Percentiles rank a stretch among this genome's conserved stretches.
Evolutionary conservation across 2,113 vertebrate genomes (phyloP).

Genomic region (Morone chrysops): DNA sequence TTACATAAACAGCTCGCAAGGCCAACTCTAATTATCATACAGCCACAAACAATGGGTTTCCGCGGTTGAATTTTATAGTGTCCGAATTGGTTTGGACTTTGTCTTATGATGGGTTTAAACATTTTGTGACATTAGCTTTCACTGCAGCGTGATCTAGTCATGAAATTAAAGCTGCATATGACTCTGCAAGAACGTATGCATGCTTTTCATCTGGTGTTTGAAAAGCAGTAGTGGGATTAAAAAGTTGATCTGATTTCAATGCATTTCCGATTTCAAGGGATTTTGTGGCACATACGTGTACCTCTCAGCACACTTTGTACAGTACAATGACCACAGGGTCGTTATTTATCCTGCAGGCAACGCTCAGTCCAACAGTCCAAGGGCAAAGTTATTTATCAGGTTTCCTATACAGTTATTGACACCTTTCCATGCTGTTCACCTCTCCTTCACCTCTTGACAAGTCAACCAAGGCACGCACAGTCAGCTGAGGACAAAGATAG

Average conservation of each 20-base stretch:
- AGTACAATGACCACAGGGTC: background rate
- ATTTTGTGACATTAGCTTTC: slow-evolving; percentile 31
- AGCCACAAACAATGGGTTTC: slow-evolving; percentile 65
- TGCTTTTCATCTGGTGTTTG: background rate
- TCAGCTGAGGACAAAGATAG: background rate
- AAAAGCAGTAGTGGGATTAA: slow-evolving; percentile 33
- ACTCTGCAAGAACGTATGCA: background rate
- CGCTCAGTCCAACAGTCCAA: slow-evolving; percentile 13
- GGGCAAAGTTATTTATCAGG: slow-evolving; percentile 23
- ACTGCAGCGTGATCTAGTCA: background rate
- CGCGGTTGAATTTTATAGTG: slow-evolving; percentile 64
- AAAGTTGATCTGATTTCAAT: slow-evolving; percentile 48
- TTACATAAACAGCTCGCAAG: slow-evolving; percentile 78
- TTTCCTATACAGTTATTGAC: background rate
- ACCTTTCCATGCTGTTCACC: slow-evolving; percentile 8
- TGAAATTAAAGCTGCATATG: slow-evolving; percentile 12
- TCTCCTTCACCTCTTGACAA: slow-evolving; percentile 17
- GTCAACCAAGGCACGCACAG: background rate
- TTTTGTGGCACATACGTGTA: background rate
- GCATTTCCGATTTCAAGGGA: slow-evolving; percentile 14
- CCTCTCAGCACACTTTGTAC: background rate
- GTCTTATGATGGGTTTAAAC: slow-evolving; percentile 54
- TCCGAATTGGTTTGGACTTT: slow-evolving; percentile 67
- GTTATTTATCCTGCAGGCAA: slow-evolving; percentile 6
- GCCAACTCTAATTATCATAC: slow-evolving; percentile 74